Base-by-base conservation (phyloP, 2,113 vertebrate species). In the Amblyopsis rosae region DNA sequence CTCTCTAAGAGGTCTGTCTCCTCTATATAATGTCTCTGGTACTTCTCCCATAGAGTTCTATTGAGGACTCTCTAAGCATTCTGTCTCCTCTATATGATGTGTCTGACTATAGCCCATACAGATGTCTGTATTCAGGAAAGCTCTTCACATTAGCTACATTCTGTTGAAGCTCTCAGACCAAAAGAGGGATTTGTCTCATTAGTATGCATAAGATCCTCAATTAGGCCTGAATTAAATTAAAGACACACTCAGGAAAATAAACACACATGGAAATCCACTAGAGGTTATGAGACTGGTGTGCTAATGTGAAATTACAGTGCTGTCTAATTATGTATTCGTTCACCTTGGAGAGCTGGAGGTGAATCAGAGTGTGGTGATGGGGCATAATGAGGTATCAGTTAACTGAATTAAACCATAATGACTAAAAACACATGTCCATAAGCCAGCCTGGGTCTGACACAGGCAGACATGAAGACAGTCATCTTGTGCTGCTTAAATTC, bases 71-170 rank as follows among this genome's bases (percentile, higher is more conserved):
- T 19, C 19, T 19, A 19, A 19, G 19, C 1, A 1, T 1, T 19
- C 19, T 19, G 19, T 19, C 19, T 19, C 19, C 19, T 19, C 19
- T 19, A 19, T 19, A 19, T 19, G 19, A 19, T 19, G 19, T 19
- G 1, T 19, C 19, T 19, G 19, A 19, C 19, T 19, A 19, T 19
- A 19, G 19, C 19, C 19, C 19, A 19, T 19, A 19, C 19, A 19
- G 19, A 19, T 19, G 2, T 19, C 19, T 19, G 19, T 19, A 19
- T 19, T 19, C 19, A 19, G 19, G 19, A 19, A 48, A 56, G 53
- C 35, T 41, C 63, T 62, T 1, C 61, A 70, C 72, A 79, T 80
- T 45, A 69, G 47, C 19, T 67, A 26, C 41, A 4, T 62, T 68
- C 47, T 47, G 47, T 58, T 32, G 64, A 65, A 59, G 49, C 33